phyloP scores from a whole-genome alignment of 2,888 invertebrate genomes.

The Electrophaes corylata region DNA sequence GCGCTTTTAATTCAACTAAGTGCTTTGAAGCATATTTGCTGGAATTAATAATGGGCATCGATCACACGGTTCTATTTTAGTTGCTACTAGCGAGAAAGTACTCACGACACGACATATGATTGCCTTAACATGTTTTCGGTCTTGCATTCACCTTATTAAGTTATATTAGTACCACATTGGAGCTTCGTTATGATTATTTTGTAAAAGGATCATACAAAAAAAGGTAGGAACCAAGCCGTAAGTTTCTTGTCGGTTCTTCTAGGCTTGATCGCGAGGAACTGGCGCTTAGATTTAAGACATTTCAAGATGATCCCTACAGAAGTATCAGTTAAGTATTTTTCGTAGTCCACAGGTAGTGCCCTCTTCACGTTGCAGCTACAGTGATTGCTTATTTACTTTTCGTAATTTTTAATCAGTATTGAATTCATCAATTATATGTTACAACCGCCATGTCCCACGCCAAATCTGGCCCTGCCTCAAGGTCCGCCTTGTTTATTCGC shows the following conservation, averaged over 20 bases:
- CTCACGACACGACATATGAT: no score
- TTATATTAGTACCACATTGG: no score
- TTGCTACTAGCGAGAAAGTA: neutral
- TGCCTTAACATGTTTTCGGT: no score
- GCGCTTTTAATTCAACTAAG: slow-evolving; percentile 21
- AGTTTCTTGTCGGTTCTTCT: no score
- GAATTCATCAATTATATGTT: neutral
- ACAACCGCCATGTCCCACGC: slow-evolving; percentile 15
- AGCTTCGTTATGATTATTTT: no score
- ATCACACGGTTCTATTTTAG: neutral
- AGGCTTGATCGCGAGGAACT: no score
- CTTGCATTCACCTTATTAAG: no score
- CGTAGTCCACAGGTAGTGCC: no score
- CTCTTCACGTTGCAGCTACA: neutral
- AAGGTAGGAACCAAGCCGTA: no score
- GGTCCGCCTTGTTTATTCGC: slow-evolving; percentile 33
- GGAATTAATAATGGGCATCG: neutral
- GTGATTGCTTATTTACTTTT: neutral
- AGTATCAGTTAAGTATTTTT: neutral
- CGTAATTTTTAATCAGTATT: neutral
- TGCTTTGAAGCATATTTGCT: slow-evolving; percentile 9
- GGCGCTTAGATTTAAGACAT: no score
- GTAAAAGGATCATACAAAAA: no score
- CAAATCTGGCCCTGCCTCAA: slow-evolving; percentile 34
- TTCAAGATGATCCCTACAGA: no score